Base-by-base conservation (phyloP, 2,113 vertebrate genomes). In the Tychaedon coryphoeus region DNA sequence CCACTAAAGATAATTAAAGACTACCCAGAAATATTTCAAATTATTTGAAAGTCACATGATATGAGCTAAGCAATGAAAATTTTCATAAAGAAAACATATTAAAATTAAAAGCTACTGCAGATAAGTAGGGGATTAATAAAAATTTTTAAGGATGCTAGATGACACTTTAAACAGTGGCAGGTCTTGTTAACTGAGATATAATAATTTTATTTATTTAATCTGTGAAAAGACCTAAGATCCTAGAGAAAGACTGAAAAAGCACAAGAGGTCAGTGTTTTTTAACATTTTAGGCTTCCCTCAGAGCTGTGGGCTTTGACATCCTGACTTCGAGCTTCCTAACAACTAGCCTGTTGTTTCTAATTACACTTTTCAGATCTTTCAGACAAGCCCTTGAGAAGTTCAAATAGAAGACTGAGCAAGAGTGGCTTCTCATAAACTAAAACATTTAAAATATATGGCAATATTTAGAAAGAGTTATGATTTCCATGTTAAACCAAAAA, bases 181-280 rank as follows among this genome's bases (percentile, higher is more conserved):
- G 8, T 67, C 24, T 93, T 4, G 3, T 80, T 36, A 84, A 62
- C 23, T 76, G 72, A 91, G 29, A 73, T 20, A 28, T 3, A 69
- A 67, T 8, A 45, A 48, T 80, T 84, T 83, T 77, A 50, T 51
- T 62, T 54, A 66, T 70, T 80, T 65, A 36, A 74, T 77, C 60
- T 34, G 43, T 12, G 24, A 80, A 60, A 85, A 83, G 43, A 78
- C 3, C 51, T 23, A 31, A 71, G 40, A 14, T 78, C 43, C n/a
- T 14, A 56, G 20, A 34, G 22, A 31, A 84, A 77, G 57, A 77
- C 0, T 60, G 61, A 62, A 92, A 84, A 95, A 47, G 53, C 90
- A 79, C 73, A 81, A 91, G 87, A 67, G 61, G 48, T 90, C 81
- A 93, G 51, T 67, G 40, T 28, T 84, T 92, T 93, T 84, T 64